Conservation (phyloP, 2,888 invertebrate species). For the Plusia festucae region DNA sequence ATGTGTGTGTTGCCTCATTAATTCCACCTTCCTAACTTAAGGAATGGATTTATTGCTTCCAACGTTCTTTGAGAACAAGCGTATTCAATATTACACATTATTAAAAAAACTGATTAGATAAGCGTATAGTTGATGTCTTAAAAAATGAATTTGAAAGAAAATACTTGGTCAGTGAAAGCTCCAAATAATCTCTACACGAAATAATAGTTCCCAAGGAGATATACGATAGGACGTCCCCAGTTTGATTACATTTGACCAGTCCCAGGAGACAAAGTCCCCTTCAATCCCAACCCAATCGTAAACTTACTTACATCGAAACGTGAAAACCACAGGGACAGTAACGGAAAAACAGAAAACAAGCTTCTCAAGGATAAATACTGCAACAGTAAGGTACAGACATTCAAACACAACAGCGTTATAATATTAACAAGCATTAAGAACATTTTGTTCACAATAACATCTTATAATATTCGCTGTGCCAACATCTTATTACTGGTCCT, state of each 20-base stretch:
- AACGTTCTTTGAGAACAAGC: neutral
- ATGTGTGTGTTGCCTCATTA: constrained; percentile 30
- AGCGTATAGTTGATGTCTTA: neutral
- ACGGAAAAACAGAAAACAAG: neutral
- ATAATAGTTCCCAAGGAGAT: constrained; percentile 1
- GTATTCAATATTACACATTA: neutral
- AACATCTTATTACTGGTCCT: constrained; percentile 14
- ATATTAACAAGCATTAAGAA: constrained; percentile 40
- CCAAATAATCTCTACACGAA: neutral
- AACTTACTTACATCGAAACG: constrained; percentile 2
- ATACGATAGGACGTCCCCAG: neutral
- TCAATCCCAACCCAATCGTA: constrained; percentile 20
- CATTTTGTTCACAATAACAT: constrained; percentile 36
- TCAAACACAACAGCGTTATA: constrained; percentile 15
- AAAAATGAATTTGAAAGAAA: neutral
- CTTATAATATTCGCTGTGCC: constrained; percentile 17
- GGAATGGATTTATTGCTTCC: constrained; percentile 52
- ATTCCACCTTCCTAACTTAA: constrained; percentile 35
- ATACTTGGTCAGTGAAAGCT: neutral
- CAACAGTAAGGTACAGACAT: constrained; percentile 8
- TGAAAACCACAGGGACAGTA: neutral
- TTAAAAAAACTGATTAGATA: neutral
- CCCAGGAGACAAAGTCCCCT: constrained; percentile 1
- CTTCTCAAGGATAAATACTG: neutral
- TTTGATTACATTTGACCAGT: constrained; percentile 6